These are phyloP conservation scores for Molanna angustata DNA, from an alignment of 2,888 invertebrate species.

Conservation along the genomic window DNA sequence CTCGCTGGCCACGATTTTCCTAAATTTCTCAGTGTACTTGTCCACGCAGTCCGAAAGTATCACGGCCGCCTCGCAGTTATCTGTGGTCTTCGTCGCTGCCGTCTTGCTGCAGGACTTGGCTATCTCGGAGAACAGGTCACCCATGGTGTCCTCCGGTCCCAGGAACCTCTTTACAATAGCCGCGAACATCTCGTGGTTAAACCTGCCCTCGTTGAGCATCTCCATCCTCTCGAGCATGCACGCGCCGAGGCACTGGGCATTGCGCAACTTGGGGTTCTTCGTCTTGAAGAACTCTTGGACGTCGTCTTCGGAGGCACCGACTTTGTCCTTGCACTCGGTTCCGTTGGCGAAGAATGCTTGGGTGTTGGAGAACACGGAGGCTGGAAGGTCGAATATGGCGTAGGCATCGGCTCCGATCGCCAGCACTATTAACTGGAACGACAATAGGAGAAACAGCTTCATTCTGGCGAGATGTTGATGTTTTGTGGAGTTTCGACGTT, in stretches of 20 bases:
- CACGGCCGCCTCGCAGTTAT: constrained; percentile 18
- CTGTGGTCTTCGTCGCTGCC: neutral
- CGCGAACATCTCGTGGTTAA: constrained; percentile 29
- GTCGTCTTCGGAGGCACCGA: constrained; percentile 49
- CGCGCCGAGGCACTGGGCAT: constrained; percentile 51
- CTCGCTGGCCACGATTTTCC: constrained; percentile 2
- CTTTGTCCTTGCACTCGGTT: constrained; percentile 45
- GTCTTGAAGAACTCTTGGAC: constrained; percentile 51
- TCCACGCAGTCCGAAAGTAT: constrained; percentile 13
- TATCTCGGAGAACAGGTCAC: constrained; percentile 18
- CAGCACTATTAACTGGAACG: no score
- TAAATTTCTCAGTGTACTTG: constrained; percentile 21
- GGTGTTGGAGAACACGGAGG: constrained; percentile 14
- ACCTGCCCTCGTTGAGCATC: constrained; percentile 50
- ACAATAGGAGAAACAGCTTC: no score
- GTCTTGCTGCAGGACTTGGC: constrained; percentile 20
- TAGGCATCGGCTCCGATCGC: neutral
- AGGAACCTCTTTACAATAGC: constrained; percentile 12
- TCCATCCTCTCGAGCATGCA: constrained; percentile 54
- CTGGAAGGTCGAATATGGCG: constrained; percentile 17
- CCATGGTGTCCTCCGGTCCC: constrained; percentile 21
- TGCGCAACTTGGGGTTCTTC: constrained; percentile 46
- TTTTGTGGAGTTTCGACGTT: no score
- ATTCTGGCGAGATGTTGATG: no score
- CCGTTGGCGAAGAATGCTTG: constrained; percentile 20